These are phyloP conservation scores for Pipistrellus kuhlii DNA, from an alignment of 2,797 vertebrate species.

Conservation along the genomic window DNA sequence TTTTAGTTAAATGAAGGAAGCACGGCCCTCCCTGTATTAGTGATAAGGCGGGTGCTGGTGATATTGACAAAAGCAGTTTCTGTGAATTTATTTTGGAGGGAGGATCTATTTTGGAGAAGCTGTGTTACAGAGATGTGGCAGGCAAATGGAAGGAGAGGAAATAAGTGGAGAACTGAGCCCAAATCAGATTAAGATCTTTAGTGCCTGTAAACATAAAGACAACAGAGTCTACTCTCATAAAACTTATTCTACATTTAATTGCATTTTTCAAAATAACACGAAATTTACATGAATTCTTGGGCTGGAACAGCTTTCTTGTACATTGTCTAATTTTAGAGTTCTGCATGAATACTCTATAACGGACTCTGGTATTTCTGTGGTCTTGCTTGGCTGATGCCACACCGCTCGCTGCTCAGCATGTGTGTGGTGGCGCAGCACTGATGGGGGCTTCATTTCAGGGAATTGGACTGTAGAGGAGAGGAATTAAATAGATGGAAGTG, in stretches of 20 bases:
- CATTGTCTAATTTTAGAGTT: neutral
- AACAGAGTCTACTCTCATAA: neutral
- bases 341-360: neutral
- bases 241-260: neutral
- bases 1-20: slow-evolving; percentile 55
- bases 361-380: neutral
- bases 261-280: slow-evolving; percentile 45
- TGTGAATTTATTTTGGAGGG: slow-evolving; percentile 47
- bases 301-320: neutral
- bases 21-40: neutral
- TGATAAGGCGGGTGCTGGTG: neutral
- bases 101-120: slow-evolving; percentile 56
- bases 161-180: slow-evolving; percentile 8
- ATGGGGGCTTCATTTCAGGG: neutral
- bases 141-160: slow-evolving; percentile 59
- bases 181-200: slow-evolving; percentile 39
- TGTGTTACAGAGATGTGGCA: neutral
- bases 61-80: slow-evolving; percentile 38
- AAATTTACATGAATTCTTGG: neutral
- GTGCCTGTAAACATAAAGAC: neutral
- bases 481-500: neutral
- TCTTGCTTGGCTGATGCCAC: neutral
- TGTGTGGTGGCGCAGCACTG: neutral
- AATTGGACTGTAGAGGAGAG: neutral
- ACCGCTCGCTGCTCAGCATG: neutral